phyloP scores from a whole-genome alignment of 2,113 vertebrate species.

The Callopanchax toddi region DNA sequence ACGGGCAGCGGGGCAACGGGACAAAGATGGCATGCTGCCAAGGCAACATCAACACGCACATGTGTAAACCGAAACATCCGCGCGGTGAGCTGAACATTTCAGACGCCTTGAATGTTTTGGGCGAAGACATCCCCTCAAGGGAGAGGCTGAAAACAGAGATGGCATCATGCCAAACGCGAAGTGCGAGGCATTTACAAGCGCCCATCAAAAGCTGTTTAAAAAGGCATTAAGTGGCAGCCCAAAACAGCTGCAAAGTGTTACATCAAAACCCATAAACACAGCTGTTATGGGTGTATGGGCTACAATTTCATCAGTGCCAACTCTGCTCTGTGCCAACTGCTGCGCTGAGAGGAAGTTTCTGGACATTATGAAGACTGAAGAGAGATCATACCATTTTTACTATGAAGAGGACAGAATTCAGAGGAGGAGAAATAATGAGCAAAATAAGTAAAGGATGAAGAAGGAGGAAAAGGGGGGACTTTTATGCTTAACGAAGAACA shows the following conservation, averaged over 20 bases:
- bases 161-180: slow-evolving; percentile 71
- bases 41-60: slow-evolving; percentile 52
- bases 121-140: slow-evolving; percentile 63
- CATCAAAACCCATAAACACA: slow-evolving; percentile 24
- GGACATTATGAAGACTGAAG: slow-evolving; percentile 23
- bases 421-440: slow-evolving; percentile 45
- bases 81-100: slow-evolving; percentile 58
- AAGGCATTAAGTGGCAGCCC: slow-evolving; percentile 20
- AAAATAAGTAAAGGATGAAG: slow-evolving; percentile 46
- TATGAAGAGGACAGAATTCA: slow-evolving; percentile 27
- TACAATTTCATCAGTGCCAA: slow-evolving; percentile 51
- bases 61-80: slow-evolving; percentile 57
- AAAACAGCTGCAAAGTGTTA: slow-evolving; percentile 40
- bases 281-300: slow-evolving; percentile 11
- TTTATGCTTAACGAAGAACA: slow-evolving; percentile 69
- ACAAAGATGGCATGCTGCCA: slow-evolving; percentile 71
- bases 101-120: slow-evolving; percentile 53
- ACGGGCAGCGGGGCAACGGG: slow-evolving; percentile 40
- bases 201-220: slow-evolving; percentile 37
- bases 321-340: slow-evolving; percentile 51
- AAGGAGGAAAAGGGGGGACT: slow-evolving; percentile 34
- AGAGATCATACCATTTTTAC: slow-evolving; percentile 34
- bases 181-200: slow-evolving; percentile 22
- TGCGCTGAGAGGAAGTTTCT: slow-evolving; percentile 32
- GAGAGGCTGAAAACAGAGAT: slow-evolving; percentile 54